These are phyloP conservation scores for Oreonectes daqikongensis DNA, from an alignment of 2,797 vertebrate genomes.

Conservation along the genomic window DNA sequence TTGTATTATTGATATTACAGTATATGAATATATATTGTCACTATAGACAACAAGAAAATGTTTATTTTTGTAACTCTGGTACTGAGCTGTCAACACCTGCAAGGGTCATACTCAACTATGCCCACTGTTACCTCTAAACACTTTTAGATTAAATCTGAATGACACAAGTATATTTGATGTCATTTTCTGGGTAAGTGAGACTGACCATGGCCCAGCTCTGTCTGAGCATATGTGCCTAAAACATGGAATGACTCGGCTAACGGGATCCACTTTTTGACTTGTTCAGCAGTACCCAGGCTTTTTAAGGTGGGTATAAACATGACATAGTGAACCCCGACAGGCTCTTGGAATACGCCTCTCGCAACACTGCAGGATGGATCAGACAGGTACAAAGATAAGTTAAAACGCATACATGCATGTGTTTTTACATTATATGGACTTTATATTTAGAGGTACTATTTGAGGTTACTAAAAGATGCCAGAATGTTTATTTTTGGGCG, in stretches of 20 bases:
- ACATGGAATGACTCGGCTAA: constrained; percentile 75
- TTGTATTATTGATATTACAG: too few species aligned
- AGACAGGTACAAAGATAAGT: constrained; percentile 1
- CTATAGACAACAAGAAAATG: too few species aligned
- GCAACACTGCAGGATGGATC: constrained; percentile 60
- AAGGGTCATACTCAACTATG: constrained; percentile 43
- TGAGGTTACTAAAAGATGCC: too few species aligned
- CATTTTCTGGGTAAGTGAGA: constrained; percentile 63
- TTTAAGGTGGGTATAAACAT: constrained; percentile 91
- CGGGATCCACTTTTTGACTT: constrained; percentile 88
- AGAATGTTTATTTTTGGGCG: too few species aligned
- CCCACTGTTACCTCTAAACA: neutral
- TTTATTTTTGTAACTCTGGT: neutral
- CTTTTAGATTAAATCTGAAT: constrained; percentile 17
- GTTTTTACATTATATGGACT: too few species aligned
- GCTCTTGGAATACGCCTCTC: constrained; percentile 61
- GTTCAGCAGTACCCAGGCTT: constrained; percentile 83
- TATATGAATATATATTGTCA: too few species aligned
- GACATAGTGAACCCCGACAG: constrained; percentile 83
- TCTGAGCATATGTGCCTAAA: constrained; percentile 95
- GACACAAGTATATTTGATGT: constrained; percentile 12
- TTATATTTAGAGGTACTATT: too few species aligned
- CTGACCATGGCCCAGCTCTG: constrained; percentile 97
- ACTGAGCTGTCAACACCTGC: constrained; percentile 72
- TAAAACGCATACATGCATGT: neutral